These are phyloP conservation scores for Calosoma granatense DNA, from an alignment of 1,140 invertebrate species.

Conservation along the genomic window DNA sequence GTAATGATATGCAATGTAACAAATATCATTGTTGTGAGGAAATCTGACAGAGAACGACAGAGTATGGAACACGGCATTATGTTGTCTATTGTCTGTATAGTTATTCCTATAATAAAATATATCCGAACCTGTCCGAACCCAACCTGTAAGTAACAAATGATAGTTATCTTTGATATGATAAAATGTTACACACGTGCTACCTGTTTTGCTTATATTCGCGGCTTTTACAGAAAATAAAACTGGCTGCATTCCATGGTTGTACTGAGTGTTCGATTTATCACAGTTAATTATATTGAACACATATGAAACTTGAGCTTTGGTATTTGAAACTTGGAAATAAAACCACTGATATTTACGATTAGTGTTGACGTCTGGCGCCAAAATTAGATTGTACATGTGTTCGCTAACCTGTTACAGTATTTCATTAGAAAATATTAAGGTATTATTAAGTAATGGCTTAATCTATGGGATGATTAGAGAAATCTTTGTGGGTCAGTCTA, in stretches of 20 bases:
- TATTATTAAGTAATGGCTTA: too few species aligned
- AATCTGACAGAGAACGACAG: slow-evolving; percentile 77
- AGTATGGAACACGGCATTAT: slow-evolving; percentile 52
- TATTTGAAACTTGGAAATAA: slow-evolving; percentile 84
- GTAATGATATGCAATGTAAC: slow-evolving; percentile 85
- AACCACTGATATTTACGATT: slow-evolving; percentile 81
- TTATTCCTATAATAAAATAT: slow-evolving; percentile 76
- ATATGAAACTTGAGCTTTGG: slow-evolving; percentile 59
- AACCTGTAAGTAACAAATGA: slow-evolving; percentile 36
- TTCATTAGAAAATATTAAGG: too few species aligned
- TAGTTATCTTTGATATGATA: slow-evolving; percentile 1
- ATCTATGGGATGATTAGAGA: too few species aligned
- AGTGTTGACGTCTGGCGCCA: slow-evolving; percentile 81
- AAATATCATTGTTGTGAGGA: slow-evolving; percentile 65
- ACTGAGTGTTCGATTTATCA: slow-evolving; percentile 81
- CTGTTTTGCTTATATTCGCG: slow-evolving; percentile 49
- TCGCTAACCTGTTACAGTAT: slow-evolving; percentile 45
- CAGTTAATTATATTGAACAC: slow-evolving; percentile 88
- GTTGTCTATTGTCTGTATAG: slow-evolving; percentile 42
- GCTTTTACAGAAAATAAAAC: slow-evolving; percentile 78
- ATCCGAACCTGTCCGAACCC: slow-evolving; percentile 62
- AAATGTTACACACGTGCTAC: slow-evolving; percentile 20
- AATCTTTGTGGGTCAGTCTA: too few species aligned
- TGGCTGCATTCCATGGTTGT: slow-evolving; percentile 88
- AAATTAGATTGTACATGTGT: slow-evolving; percentile 77